phyloP scores from a whole-genome alignment of 2,113 vertebrate genomes.

The Anhinga anhinga region DNA sequence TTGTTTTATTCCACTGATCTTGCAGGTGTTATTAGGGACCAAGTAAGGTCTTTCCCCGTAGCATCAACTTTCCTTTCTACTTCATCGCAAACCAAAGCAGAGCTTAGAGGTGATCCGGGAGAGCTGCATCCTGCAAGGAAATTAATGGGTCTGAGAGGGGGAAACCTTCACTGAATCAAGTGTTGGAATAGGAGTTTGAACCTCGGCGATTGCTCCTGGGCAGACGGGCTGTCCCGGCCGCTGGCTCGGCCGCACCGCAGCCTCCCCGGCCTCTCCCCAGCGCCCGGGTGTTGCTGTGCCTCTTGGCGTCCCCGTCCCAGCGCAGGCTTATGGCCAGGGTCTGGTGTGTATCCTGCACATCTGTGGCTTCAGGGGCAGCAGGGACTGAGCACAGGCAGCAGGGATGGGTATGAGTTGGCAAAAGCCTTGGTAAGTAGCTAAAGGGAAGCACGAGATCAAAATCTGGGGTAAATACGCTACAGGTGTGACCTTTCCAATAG shows the following conservation, averaged over 20 bases:
- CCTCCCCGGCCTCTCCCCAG: accelerated
- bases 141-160: background rate
- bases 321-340: background rate
- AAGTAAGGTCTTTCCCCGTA: accelerated
- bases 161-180: background rate
- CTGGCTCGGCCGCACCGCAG: background rate
- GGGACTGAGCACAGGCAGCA: background rate
- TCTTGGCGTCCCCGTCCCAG: accelerated
- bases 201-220: background rate
- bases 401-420: background rate
- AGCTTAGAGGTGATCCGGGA: background rate
- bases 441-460: background rate
- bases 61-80: background rate
- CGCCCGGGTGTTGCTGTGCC: accelerated
- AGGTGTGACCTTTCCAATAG: background rate
- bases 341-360: accelerated
- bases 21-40: background rate
- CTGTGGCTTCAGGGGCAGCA: background rate
- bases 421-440: background rate
- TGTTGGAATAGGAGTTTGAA: background rate
- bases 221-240: background rate
- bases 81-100: background rate
- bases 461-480: accelerated
- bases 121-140: background rate
- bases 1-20: background rate